Evolutionary conservation across 2,888 invertebrate species (phyloP), one percentile per base, ranked within the genome.

Genomic region (Digitonthophagus gazella): DNA sequence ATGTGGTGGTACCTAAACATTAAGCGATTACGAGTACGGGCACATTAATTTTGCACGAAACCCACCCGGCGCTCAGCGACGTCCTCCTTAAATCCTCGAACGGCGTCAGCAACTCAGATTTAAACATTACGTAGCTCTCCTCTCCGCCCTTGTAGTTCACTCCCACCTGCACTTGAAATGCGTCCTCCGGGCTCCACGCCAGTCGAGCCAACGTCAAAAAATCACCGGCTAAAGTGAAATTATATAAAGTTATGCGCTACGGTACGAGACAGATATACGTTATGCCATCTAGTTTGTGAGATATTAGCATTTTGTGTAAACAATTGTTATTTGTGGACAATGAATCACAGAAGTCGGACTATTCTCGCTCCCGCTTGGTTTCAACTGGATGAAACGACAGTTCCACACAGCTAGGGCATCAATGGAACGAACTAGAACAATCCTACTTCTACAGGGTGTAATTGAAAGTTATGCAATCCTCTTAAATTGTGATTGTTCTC

Each of bases 181-280:
- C 84, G 56, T 90, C 88, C 14, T 87, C 87, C 22, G 87, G 86
- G 68, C 88, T 89, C 93, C 93, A 94, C 0, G 91, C 89, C 75
- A 91, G 82, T 15, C 86, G 85, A 0, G 87, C 84, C 74, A 87
- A 84, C 80, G 88, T 87, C 75, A 77, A 75, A 63, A 82, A 75
- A 69, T 78, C 78, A 20, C 82, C 81, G 66, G 81, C 86, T 76
- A 57, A 20, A 67, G 4, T 78, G 77, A 0, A 63, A 67, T 44
- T 65, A 55, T 16, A 55, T 55, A 15, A 15, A 57, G 57, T 57
- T 15, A 11, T n/a, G 15, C 57, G n/a, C 15, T 11, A n/a, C n/a
- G n/a, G n/a, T n/a, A n/a, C n/a, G n/a, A n/a, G n/a, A n/a, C n/a
- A n/a, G n/a, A n/a, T n/a, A n/a, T n/a, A n/a, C n/a, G n/a, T n/a